phyloP scores from a whole-genome alignment of 2,113 vertebrate species.

The Natator depressus region DNA sequence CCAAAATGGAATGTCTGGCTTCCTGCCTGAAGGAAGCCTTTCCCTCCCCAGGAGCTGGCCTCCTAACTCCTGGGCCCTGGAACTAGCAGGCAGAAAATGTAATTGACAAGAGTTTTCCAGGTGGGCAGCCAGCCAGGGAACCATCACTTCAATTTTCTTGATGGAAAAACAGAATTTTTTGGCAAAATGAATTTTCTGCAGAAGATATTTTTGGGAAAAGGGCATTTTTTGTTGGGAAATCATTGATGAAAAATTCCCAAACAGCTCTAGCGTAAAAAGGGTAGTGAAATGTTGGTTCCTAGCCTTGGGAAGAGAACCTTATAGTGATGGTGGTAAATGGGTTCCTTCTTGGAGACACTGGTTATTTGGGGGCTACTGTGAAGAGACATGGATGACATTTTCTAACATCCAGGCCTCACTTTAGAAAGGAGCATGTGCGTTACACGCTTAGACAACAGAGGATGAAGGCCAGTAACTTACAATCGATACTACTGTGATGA shows the following conservation, averaged over 20 bases:
- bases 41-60: neutral
- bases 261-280: neutral
- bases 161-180: neutral
- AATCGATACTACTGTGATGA: conserved; percentile 86
- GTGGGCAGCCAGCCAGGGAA: neutral
- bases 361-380: neutral
- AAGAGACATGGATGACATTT: accelerated
- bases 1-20: neutral
- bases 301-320: neutral
- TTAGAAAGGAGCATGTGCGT: neutral
- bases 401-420: neutral
- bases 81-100: neutral
- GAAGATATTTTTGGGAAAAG: neutral
- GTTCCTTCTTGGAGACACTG: neutral
- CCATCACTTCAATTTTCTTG: neutral
- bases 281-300: neutral
- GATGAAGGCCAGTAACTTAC: conserved; percentile 78
- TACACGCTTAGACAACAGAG: neutral
- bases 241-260: neutral
- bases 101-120: neutral
- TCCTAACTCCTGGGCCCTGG: neutral
- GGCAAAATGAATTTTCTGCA: neutral
- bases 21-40: neutral
- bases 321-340: neutral
- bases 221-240: neutral